phyloP scores from a whole-genome alignment of 64 coral and sea anemone species.

The Porites lutea region DNA sequence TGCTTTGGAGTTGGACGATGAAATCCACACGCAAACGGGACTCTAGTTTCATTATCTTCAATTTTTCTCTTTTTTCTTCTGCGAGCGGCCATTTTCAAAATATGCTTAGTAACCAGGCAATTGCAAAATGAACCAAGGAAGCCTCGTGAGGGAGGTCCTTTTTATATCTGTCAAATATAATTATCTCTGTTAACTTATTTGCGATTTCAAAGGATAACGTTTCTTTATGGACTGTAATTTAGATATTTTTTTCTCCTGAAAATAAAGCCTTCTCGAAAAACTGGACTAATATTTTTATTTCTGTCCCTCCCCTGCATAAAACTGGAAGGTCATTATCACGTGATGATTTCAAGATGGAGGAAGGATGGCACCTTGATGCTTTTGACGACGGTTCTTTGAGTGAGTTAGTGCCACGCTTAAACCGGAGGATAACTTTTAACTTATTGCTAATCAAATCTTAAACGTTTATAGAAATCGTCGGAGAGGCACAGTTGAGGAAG shows the following conservation, averaged over 20 bases:
- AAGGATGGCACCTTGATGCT: constrained; percentile 87
- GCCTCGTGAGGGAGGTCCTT: no score
- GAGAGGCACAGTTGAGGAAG: constrained; percentile 90
- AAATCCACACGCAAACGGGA: constrained; percentile 73
- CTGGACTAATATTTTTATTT: no score
- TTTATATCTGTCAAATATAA: no score
- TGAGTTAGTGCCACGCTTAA: constrained; percentile 49
- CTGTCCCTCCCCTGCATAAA: no score
- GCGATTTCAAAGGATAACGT: no score
- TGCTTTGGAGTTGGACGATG: constrained; percentile 64
- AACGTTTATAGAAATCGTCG: constrained; percentile 78
- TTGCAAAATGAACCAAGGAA: no score
- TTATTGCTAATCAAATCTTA: not conserved
- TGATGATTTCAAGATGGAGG: constrained; percentile 84
- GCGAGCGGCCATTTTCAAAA: constrained; percentile 68
- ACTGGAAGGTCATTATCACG: not conserved
- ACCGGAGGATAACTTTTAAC: not conserved
- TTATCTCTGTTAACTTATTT: no score
- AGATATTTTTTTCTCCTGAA: no score
- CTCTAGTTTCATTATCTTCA: not conserved
- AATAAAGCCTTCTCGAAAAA: no score
- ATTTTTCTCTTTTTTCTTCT: constrained; percentile 52
- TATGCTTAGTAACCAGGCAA: constrained; percentile 16
- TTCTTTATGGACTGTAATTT: no score
- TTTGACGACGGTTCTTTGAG: constrained; percentile 98